Evolutionary conservation across 2,113 vertebrate species (phyloP).

Genomic region (Ondatra zibethicus): DNA sequence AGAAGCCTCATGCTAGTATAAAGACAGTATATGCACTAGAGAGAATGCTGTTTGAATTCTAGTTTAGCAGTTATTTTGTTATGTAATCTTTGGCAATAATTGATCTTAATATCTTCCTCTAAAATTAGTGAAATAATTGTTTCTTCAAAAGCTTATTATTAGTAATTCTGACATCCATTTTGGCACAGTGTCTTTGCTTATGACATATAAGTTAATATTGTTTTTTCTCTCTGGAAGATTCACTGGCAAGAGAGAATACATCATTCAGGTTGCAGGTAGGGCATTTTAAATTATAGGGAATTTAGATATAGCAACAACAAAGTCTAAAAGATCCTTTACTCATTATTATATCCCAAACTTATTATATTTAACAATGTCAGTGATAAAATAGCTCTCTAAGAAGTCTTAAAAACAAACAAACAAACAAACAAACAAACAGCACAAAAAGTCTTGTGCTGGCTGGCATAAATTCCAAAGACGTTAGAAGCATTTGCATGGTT

Average conservation of each 20-base stretch:
- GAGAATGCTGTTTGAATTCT: conserved; percentile 33
- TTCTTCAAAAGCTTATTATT: conserved; percentile 16
- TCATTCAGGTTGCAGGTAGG: background rate
- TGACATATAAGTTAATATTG: background rate
- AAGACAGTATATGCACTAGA: background rate
- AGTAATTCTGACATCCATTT: background rate
- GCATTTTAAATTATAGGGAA: conserved; percentile 1
- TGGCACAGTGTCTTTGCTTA: background rate
- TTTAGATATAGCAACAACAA: background rate
- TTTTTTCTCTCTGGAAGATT: background rate
- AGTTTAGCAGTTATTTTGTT: conserved; percentile 27
- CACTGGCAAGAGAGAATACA: background rate
- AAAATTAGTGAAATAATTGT: conserved; percentile 40
- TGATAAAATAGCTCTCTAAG: background rate
- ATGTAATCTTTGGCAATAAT: conserved; percentile 16
- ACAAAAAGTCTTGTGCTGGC: too few species aligned
- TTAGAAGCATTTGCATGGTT: background rate
- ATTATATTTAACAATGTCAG: background rate
- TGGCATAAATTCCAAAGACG: conserved; percentile 10
- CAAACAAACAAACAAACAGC: too few species aligned
- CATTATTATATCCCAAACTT: background rate
- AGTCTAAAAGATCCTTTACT: background rate
- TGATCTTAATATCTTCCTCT: conserved; percentile 22
- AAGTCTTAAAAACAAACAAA: background rate
- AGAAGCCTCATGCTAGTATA: background rate